phyloP scores from a whole-genome alignment of 2,888 invertebrate genomes.

The Pilophorus perplexus region DNA sequence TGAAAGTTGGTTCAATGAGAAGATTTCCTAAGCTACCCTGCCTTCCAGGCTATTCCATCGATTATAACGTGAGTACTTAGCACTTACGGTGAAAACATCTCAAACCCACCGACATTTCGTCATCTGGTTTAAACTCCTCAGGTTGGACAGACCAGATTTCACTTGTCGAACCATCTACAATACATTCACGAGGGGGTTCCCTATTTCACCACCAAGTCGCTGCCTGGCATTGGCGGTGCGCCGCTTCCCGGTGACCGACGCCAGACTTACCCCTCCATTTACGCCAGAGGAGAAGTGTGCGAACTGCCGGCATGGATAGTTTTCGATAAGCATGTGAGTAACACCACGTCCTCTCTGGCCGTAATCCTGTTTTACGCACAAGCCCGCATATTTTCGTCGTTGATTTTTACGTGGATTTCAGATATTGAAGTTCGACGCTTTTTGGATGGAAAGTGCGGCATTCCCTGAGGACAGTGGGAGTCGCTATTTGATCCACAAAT shows the following conservation, averaged over 20 bases:
- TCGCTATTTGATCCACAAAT: constrained; percentile 67
- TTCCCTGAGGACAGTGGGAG: constrained; percentile 68
- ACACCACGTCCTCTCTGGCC: no score
- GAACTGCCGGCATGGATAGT: constrained; percentile 82
- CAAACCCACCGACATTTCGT: no score
- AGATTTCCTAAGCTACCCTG: constrained; percentile 68
- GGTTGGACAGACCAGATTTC: constrained; percentile 65
- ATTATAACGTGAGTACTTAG: constrained; percentile 42
- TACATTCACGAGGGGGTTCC: constrained; percentile 59
- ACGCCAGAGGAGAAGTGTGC: constrained; percentile 70
- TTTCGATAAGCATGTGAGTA: constrained; percentile 76
- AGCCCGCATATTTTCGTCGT: no score
- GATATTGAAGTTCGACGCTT: constrained; percentile 75
- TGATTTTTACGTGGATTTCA: no score
- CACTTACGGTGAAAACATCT: no score
- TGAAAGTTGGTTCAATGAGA: no score
- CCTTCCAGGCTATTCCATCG: constrained; percentile 65
- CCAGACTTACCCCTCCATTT: constrained; percentile 65
- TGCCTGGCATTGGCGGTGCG: constrained; percentile 61
- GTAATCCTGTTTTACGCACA: no score
- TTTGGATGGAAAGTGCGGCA: constrained; percentile 74
- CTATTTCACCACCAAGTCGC: constrained; percentile 62
- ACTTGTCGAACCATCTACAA: constrained; percentile 63
- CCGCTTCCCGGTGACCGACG: constrained; percentile 56
- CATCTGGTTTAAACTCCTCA: constrained; percentile 50